phyloP scores from a whole-genome alignment of 2,888 invertebrate genomes.

The Clepsis dumicolana region DNA sequence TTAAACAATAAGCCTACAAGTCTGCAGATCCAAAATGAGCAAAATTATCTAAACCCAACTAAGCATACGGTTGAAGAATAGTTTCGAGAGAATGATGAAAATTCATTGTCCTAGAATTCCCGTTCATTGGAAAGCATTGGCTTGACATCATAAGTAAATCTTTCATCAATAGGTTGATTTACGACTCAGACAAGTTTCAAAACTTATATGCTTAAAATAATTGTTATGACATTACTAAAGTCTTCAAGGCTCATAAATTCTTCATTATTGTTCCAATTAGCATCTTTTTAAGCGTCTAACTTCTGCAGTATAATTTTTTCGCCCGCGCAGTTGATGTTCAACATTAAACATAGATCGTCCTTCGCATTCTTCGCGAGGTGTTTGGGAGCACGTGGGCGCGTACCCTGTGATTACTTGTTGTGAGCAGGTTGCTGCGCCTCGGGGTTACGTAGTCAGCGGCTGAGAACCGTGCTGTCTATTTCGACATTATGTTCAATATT shows the following conservation, averaged over 20 bases:
- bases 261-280: conserved; percentile 8
- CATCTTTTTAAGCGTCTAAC: neutral
- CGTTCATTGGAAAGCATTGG: too few species aligned
- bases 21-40: too few species aligned
- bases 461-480: neutral
- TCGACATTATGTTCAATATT: neutral
- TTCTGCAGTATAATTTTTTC: neutral
- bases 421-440: conserved; percentile 36
- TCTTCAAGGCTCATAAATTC: conserved; percentile 25
- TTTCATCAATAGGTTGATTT: neutral
- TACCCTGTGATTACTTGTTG: conserved; percentile 32
- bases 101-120: too few species aligned
- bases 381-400: conserved; percentile 32
- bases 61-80: too few species aligned
- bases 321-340: neutral
- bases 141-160: neutral
- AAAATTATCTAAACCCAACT: too few species aligned
- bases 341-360: neutral
- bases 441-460: conserved; percentile 7
- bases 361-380: conserved; percentile 32
- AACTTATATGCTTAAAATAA: neutral
- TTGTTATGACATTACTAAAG: neutral
- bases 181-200: neutral
- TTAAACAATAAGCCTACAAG: too few species aligned
- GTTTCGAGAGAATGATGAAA: too few species aligned